Conservation (phyloP, 2,797 vertebrate genomes). For the Diceros bicornis region DNA sequence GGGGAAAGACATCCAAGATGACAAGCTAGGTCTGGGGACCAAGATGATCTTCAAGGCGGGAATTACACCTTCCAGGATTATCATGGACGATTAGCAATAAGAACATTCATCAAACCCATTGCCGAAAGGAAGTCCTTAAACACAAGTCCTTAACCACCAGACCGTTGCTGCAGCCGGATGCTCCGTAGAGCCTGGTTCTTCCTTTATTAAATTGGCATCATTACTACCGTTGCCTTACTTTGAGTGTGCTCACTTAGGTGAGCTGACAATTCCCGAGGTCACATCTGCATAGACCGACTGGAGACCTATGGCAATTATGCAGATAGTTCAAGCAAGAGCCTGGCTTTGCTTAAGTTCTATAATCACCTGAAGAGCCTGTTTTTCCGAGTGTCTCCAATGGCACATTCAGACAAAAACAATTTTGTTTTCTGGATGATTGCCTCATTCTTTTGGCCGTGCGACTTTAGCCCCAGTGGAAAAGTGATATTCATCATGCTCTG, state of each 20-base stretch:
- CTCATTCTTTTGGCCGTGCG: neutral
- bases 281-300: neutral
- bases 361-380: slow-evolving; percentile 49
- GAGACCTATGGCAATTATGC: neutral
- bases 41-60: neutral
- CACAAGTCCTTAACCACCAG: neutral
- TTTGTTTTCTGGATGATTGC: slow-evolving; percentile 67
- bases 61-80: neutral
- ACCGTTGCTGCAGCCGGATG: fast-evolving
- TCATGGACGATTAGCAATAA: neutral
- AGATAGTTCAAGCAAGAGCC: neutral
- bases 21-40: neutral
- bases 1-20: neutral
- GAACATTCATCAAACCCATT: neutral
- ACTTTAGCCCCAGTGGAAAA: slow-evolving; percentile 52
- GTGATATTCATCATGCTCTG: slow-evolving; percentile 55
- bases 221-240: neutral
- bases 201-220: neutral
- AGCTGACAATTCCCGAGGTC: neutral
- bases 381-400: slow-evolving; percentile 4
- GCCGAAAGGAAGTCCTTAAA: neutral
- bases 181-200: neutral
- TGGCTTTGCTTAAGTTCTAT: neutral
- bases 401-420: slow-evolving; percentile 67
- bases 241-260: fast-evolving